Percentiles rank a stretch among this genome's conserved stretches.
Evolutionary conservation across 2,797 vertebrate species (phyloP).

Genomic region (Dendrocincla fuliginosa): DNA sequence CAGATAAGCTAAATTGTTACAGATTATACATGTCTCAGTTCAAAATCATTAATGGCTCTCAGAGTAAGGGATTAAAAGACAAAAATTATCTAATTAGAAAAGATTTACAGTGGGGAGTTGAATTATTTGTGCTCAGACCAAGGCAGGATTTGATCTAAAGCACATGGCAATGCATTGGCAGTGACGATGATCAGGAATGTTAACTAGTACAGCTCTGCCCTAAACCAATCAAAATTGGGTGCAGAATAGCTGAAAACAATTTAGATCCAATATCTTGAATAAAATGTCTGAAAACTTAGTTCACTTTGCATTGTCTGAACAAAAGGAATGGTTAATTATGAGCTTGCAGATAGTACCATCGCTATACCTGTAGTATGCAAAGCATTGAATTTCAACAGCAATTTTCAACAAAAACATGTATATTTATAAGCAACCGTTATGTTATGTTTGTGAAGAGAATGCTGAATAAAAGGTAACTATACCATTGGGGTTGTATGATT

Average conservation of each 20-base stretch:
- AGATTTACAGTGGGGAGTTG: conserved; percentile 53
- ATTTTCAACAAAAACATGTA: conserved; percentile 34
- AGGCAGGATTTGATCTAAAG: conserved; percentile 18
- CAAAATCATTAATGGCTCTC: conserved; percentile 62
- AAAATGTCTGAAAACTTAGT: not conserved
- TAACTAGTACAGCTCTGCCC: conserved; percentile 33
- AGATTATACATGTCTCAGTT: conserved; percentile 55
- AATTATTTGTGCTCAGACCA: conserved; percentile 53
- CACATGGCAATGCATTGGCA: not conserved
- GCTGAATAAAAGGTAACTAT: conserved; percentile 37
- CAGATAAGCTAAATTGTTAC: conserved; percentile 65
- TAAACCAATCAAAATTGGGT: not conserved
- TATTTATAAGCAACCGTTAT: conserved; percentile 56
- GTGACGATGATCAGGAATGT: not conserved
- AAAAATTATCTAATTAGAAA: conserved; percentile 68
- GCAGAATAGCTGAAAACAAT: not conserved
- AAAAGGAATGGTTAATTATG: conserved; percentile 35
- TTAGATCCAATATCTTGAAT: not conserved
- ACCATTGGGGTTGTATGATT: conserved; percentile 24
- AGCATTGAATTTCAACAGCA: conserved; percentile 1
- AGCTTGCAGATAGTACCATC: conserved; percentile 4
- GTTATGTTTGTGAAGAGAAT: conserved; percentile 34
- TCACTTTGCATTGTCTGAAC: not conserved
- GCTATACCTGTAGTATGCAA: not conserved
- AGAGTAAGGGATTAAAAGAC: conserved; percentile 52